phyloP scores from a whole-genome alignment of 2,113 vertebrate genomes.

The Boleophthalmus pectinirostris region DNA sequence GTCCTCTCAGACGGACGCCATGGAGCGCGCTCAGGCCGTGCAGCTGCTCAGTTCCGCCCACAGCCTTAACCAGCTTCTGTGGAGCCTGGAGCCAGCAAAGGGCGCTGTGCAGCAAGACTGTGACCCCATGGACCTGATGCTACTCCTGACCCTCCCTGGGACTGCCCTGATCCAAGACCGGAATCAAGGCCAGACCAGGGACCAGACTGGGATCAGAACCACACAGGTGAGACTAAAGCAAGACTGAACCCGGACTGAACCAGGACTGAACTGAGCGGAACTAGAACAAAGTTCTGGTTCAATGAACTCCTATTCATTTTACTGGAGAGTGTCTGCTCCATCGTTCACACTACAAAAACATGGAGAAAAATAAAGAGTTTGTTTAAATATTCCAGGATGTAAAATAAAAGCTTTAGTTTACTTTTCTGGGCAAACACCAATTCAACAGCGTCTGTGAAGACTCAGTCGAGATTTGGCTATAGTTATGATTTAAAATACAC shows the following conservation, averaged over 20 bases:
- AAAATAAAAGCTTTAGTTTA: no score
- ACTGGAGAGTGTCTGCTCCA: no score
- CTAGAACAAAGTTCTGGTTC: no score
- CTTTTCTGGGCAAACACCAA: no score
- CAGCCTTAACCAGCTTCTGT: conserved; percentile 60
- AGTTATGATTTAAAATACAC: no score
- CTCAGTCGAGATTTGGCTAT: no score
- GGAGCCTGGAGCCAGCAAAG: conserved; percentile 68
- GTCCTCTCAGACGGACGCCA: background rate
- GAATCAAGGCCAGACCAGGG: conserved; percentile 81
- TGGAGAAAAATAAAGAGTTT: no score
- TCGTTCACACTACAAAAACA: no score
- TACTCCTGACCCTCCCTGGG: conserved; percentile 84
- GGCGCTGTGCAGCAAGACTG: conserved; percentile 18
- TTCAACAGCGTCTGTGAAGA: no score
- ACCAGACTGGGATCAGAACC: conserved; percentile 80
- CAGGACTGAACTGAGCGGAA: conserved; percentile 73
- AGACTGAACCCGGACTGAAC: background rate
- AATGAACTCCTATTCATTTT: no score
- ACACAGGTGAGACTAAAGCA: conserved; percentile 1
- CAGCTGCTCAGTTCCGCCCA: conserved; percentile 51
- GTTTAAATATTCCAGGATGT: background rate
- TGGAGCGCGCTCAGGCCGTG: conserved; percentile 26
- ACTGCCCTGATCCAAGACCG: conserved; percentile 84
- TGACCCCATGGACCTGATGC: conserved; percentile 74